Base-by-base conservation (phyloP, 2,113 vertebrate genomes). In the Mustelus asterias region DNA sequence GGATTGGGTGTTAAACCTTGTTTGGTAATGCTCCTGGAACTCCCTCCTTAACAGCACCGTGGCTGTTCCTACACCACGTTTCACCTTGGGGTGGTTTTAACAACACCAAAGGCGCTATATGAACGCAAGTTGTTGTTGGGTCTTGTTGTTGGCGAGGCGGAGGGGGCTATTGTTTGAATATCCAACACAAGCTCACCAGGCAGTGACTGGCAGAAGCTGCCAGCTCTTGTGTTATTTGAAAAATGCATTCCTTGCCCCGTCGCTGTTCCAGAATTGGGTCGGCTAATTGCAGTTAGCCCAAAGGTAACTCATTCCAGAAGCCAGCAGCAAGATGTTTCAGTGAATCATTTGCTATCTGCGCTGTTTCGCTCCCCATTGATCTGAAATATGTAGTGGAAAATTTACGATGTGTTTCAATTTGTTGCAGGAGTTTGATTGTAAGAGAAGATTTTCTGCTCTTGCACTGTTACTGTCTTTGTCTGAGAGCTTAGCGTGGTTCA, bases 381-480 rank as follows among this genome's bases (percentile, higher is more conserved):
- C 33, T 67, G 89, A 93, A 65, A 67, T n/a, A 41, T 93, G 80
- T 22, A 22, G 60, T 93, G 89, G 89, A 93, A 63, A 65, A 93
- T 37, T 93, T 65, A 70, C 7, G n/a, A 88, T 58, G 1, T 65
- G 89, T 60, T 37, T 93, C 60, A 37, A 65, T 63, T 65, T 37
- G 60, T 37, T 92, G 86, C 54, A 58, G 54, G 22, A 14, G 54
- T 83, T 83, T 20, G 80, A 83, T 83, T 76, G 37, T n/a, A 44
- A 83, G 7, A 0, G 80, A 41, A 8, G 80, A 41, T 83, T 83
- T 44, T 83, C 80, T 41, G 37, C 16, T 63, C 58, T 67, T 67
- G 16, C 20, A 0, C 60, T 9, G 89, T 93, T 41, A n/a, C 14
- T 63, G 89, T 18, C 22, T 93, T 65, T 65, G 3, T 65, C n/a